phyloP scores from a whole-genome alignment of 2,888 invertebrate genomes.

The Spodoptera littoralis region DNA sequence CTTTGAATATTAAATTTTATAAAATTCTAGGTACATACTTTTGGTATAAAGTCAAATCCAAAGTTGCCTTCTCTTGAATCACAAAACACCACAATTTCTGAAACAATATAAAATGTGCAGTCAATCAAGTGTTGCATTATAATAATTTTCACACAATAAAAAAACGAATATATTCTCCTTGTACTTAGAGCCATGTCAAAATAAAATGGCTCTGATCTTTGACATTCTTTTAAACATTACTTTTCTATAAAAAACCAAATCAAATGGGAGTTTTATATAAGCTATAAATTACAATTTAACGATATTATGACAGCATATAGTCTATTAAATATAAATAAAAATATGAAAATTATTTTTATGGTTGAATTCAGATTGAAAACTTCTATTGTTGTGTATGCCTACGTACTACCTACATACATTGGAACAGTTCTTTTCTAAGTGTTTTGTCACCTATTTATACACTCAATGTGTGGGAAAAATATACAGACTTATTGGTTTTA shows the following conservation, averaged over 20 bases:
- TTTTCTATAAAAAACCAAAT: constrained; percentile 26
- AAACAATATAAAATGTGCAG: constrained; percentile 24
- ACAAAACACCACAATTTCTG: constrained; percentile 27
- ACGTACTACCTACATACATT: constrained; percentile 25
- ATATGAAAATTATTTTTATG: constrained; percentile 28
- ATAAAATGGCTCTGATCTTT: constrained; percentile 24
- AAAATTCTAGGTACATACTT: constrained; percentile 36
- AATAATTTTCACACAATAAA: background rate
- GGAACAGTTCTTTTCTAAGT: too few relatives aligned
- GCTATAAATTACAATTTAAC: constrained; percentile 39
- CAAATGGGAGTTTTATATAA: constrained; percentile 27
- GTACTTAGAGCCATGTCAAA: constrained; percentile 1
- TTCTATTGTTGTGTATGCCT: constrained; percentile 24
- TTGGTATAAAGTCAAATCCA: constrained; percentile 5
- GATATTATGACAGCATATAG: constrained; percentile 36
- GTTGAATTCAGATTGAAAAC: constrained; percentile 24
- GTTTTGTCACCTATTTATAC: too few relatives aligned
- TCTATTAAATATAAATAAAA: constrained; percentile 21
- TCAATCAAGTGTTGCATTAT: background rate
- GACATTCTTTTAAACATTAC: constrained; percentile 26
- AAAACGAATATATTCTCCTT: background rate
- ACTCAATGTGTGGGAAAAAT: too few relatives aligned
- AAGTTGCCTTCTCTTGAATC: constrained; percentile 1
- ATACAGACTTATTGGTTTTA: too few relatives aligned
- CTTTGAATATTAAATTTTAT: background rate